These are phyloP conservation scores for Tachysurus fulvidraco DNA, from an alignment of 2,113 vertebrate genomes.

Conservation along the genomic window DNA sequence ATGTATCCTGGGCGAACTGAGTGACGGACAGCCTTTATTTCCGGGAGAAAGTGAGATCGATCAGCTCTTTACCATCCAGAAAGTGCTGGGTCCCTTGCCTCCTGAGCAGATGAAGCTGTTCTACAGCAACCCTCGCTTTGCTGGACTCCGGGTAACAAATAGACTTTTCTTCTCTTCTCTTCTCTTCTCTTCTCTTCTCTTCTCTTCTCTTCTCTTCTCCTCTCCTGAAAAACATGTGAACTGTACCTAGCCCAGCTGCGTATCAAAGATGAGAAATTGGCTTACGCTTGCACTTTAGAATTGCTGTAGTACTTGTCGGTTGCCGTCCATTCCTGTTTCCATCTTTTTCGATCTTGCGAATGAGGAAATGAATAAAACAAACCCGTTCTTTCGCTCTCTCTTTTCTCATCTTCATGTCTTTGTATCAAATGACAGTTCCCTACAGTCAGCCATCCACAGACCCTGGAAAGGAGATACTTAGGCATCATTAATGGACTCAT, in stretches of 20 bases:
- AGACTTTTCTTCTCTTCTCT: slow-evolving; percentile 24
- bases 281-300: not conserved
- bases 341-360: not conserved
- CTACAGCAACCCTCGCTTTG: slow-evolving; percentile 90
- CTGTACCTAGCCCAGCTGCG: not conserved
- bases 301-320: not conserved
- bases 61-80: slow-evolving; percentile 99
- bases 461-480: slow-evolving; percentile 93
- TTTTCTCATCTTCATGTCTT: not conserved
- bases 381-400: not conserved
- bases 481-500: slow-evolving; percentile 92
- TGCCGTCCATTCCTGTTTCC: not conserved
- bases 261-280: not conserved
- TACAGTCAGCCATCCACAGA: slow-evolving; percentile 96
- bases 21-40: slow-evolving; percentile 96
- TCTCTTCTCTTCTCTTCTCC: not conserved
- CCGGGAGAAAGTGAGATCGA: slow-evolving; percentile 99
- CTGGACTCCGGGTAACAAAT: slow-evolving; percentile 48
- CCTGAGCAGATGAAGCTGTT: slow-evolving; percentile 99
- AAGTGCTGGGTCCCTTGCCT: slow-evolving; percentile 93
- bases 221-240: not conserved
- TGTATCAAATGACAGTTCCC: slow-evolving; percentile 81
- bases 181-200: slow-evolving; percentile 5
- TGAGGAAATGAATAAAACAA: not conserved
- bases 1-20: slow-evolving; percentile 97